Percentiles rank a stretch among this genome's conserved stretches.
phyloP scores from a whole-genome alignment of 2,797 vertebrate species.

The Falco berigora region DNA sequence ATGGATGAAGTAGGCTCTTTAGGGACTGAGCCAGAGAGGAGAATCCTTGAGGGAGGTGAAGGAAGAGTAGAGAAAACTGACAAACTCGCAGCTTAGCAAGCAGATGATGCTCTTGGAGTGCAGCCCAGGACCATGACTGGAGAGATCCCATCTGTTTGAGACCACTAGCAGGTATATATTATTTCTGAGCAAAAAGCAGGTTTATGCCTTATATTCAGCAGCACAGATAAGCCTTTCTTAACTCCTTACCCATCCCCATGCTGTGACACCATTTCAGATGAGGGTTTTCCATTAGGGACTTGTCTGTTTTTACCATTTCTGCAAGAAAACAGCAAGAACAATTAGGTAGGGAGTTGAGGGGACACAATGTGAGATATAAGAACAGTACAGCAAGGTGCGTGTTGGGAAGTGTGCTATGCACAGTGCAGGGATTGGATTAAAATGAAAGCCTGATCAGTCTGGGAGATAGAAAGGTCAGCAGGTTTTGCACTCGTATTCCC shows the following conservation, averaged over 20 bases:
- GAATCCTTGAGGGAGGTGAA: neutral
- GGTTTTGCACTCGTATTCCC: neutral
- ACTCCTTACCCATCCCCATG: neutral
- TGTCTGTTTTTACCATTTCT: neutral
- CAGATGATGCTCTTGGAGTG: neutral
- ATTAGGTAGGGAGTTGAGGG: neutral
- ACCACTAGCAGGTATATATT: neutral
- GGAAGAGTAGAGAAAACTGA: neutral
- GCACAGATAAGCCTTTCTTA: neutral
- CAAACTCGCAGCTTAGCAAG: neutral
- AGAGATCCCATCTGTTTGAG: neutral
- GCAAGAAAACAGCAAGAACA: neutral
- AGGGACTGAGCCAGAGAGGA: neutral
- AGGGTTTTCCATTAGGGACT: neutral
- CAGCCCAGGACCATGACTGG: neutral
- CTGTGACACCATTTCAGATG: neutral
- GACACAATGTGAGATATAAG: neutral
- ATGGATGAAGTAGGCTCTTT: neutral
- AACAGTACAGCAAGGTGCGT: neutral
- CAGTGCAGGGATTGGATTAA: neutral
- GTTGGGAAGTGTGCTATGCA: accelerated
- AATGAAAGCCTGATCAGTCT: neutral
- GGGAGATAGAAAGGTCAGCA: neutral
- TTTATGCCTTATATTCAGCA: neutral
- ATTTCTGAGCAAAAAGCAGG: neutral